phyloP scores from a whole-genome alignment of 1,140 invertebrate species.

The Amyelois transitella region DNA sequence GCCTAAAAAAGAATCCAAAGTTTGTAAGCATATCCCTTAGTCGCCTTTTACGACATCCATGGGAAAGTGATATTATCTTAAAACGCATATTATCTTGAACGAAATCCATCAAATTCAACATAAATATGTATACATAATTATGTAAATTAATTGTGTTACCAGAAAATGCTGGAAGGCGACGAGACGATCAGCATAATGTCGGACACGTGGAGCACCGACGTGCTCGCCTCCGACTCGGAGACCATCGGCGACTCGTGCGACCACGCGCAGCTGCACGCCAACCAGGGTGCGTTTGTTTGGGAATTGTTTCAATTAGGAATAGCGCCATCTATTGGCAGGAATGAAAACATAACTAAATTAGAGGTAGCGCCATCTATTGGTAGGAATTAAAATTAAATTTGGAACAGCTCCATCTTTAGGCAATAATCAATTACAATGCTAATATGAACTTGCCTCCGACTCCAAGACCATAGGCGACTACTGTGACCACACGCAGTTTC shows the following conservation, averaged over 20 bases:
- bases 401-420: too few species aligned
- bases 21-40: too few species aligned
- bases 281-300: conserved; percentile 35
- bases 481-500: conserved; percentile 74
- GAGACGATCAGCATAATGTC: conserved; percentile 96
- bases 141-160: background rate
- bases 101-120: background rate
- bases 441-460: conserved; percentile 94
- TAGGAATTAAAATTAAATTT: too few species aligned
- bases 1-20: too few species aligned
- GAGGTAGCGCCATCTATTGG: too few species aligned
- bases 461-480: conserved; percentile 89
- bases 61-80: too few species aligned
- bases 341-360: too few species aligned
- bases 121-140: background rate
- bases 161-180: conserved; percentile 88
- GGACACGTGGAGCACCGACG: conserved; percentile 98
- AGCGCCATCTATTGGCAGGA: too few species aligned
- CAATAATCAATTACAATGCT: too few species aligned
- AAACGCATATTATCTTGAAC: too few species aligned
- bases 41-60: too few species aligned
- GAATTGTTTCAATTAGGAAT: too few species aligned
- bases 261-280: conserved; percentile 61
- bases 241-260: conserved; percentile 82
- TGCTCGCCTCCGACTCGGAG: conserved; percentile 95